Evolutionary conservation across 2,797 vertebrate genomes (phyloP).

Genomic region (Mus minutoides): DNA sequence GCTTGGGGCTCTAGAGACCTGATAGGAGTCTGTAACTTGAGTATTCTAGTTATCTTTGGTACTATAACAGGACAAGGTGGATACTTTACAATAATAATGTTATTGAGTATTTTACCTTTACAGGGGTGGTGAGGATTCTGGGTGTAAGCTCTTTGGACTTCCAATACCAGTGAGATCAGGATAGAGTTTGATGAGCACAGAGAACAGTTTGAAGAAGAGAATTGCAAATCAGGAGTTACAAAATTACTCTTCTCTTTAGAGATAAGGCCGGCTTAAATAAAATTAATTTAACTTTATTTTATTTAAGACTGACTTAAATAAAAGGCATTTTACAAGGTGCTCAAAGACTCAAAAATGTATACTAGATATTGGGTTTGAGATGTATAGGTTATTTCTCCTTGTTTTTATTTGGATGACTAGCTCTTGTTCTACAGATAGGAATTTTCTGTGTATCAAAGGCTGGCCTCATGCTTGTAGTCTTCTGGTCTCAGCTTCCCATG

Average conservation of each 20-base stretch:
- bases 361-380: background rate
- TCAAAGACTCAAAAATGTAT: background rate
- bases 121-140: background rate
- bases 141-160: background rate
- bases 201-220: background rate
- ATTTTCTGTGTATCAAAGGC: background rate
- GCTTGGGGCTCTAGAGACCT: background rate
- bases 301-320: background rate
- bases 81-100: background rate
- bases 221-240: background rate
- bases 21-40: background rate
- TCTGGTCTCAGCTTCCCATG: background rate
- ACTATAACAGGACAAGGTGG: background rate
- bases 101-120: background rate
- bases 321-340: background rate
- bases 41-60: background rate
- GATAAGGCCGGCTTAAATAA: background rate
- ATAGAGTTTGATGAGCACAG: background rate
- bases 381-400: background rate
- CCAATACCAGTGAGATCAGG: background rate
- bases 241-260: slow-evolving; percentile 24
- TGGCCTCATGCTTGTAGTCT: too few species aligned
- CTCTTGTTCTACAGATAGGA: background rate
- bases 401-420: background rate
- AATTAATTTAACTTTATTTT: background rate